Evolutionary conservation across 2,113 vertebrate species (phyloP), one percentile per base, ranked within the genome.

Genomic region (Epinephelus cyanopodus): DNA sequence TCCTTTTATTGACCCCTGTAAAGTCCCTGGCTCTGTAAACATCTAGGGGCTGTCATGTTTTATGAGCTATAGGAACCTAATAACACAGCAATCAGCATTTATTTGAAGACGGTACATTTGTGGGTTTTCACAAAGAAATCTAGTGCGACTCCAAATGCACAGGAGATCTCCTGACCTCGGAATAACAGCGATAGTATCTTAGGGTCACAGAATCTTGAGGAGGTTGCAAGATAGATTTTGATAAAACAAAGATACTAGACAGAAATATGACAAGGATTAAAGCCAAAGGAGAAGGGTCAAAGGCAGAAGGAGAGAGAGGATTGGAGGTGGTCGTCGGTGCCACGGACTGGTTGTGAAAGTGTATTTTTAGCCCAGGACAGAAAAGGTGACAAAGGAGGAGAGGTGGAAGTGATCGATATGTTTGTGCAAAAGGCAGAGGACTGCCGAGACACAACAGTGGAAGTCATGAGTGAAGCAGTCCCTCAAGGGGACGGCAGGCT

Each of bases 391-490:
- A 87, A 88, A 77, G 82, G 86, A 83, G 82, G 84, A 80, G 90
- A 85, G 86, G 91, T 61, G 85, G 91, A 83, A 69, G 83, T 90
- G 92, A 94, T 94, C 86, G 87, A 95, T 94, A 91, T 94, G 92
- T 95, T 95, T 93, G 93, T 90, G 89, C 82, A 87, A 90, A 92
- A 92, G 91, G 86, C 90, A 91, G 73, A 85, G 76, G 83, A 87
- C 74, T 85, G 85, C 85, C 33, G 84, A 92, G 87, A 89, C 88
- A 90, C 90, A 85, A 87, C 86, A 66, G 90, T 89, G 90, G 84
- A 90, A 91, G 90, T 86, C 87, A 69, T 88, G 89, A 91, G 89
- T 89, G 87, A 88, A 81, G 89, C 88, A 0, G 63, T 83, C 86
- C 84, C 91, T 82, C 80, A 14, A 68, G 92, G 87, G 83, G 87